Evolutionary conservation across 35 echinoderm and acorn worm species (phyloP), one percentile per base, ranked within the genome.

Genomic region (Patiria miniata): DNA sequence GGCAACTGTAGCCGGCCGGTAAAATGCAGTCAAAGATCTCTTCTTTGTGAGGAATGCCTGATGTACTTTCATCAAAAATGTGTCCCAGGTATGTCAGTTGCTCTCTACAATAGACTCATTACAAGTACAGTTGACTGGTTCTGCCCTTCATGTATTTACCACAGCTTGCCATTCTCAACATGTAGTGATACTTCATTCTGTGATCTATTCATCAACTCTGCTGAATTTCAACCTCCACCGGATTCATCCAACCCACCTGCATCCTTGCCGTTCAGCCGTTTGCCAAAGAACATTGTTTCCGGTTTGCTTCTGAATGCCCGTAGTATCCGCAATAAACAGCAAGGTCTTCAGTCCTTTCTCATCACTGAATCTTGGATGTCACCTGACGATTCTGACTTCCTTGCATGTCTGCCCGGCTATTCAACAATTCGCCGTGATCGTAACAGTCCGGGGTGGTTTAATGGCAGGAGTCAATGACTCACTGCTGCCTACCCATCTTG

Each of bases 41-140:
- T 69, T 69, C 29, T 69, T 2, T 23, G 61, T 69, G 61, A 69
- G 34, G 61, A 69, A 23, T 69, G 61, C 61, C 26, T 69, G 1
- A 29, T 23, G 21, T 68, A 68, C 30, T 21, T 23, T 9, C 61
- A 29, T 69, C 61, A 21, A 34, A 69, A 69, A 69, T 6, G 61
- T 34, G 28, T 69, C 61, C 26, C 19, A 30, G 61, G 34, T 34
- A 69, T 69, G 17, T 69, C 60, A 9, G 34, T 32, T 23, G 1
- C 23, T 8, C 61, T 69, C 5, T 69, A 29, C 61, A 69, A 23
- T 21, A 34, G 34, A 9, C 61, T 69, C 26, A 69, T 69, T 30
- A 22, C 61, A 23, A 69, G 61, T 34, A 69, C 61, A 69, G 23
- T 69, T 32, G 61, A 69, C 34, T 69, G 61, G 61, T 69, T 69